phyloP scores from a whole-genome alignment of 2,113 vertebrate species.

The Glaucidium brasilianum region DNA sequence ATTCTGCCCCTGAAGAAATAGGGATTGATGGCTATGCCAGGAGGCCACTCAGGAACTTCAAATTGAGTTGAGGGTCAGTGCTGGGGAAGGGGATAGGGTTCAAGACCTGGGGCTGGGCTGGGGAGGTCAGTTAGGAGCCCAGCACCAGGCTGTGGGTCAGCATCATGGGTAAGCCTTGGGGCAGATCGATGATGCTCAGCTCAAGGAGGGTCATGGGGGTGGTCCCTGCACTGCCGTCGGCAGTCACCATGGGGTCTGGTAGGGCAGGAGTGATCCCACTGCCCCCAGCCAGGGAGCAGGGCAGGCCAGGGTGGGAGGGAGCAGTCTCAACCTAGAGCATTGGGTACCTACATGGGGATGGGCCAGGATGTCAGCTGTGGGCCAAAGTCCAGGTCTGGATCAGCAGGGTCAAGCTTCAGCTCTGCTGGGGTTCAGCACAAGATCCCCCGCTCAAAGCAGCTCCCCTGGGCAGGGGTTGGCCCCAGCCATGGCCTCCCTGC shows the following conservation, averaged over 20 bases:
- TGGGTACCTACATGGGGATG: background rate
- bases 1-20: background rate
- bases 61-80: background rate
- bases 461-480: background rate
- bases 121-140: background rate
- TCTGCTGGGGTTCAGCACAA: background rate
- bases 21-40: background rate
- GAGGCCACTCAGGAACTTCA: background rate
- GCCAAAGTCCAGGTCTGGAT: background rate
- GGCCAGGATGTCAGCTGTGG: background rate
- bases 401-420: background rate
- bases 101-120: background rate
- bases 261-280: background rate
- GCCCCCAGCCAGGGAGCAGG: background rate
- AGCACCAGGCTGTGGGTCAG: background rate
- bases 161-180: background rate
- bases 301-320: background rate
- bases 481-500: background rate
- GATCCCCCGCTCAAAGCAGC: background rate
- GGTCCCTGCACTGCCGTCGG: background rate
- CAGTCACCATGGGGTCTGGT: background rate
- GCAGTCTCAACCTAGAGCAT: background rate
- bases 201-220: background rate
- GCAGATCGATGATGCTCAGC: background rate
- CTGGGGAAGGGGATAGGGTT: rapidly evolving